phyloP scores from a whole-genome alignment of 1,140 invertebrate species.

The Anoplolepis gracilipes region DNA sequence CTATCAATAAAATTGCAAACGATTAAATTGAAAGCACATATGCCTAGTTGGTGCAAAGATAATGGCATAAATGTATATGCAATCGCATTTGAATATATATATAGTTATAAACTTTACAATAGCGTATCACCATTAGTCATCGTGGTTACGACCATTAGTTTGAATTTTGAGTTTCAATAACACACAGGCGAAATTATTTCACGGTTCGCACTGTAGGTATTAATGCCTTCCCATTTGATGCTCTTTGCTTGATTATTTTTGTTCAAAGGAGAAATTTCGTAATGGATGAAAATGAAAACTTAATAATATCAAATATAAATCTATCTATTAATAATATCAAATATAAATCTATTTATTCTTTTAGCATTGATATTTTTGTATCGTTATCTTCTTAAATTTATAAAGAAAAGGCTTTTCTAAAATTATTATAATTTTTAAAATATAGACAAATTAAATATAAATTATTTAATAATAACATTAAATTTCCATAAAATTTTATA shows the following conservation, averaged over 20 bases:
- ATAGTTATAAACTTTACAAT: slow-evolving; percentile 50
- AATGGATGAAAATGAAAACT: slow-evolving; percentile 1
- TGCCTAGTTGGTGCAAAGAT: slow-evolving; percentile 55
- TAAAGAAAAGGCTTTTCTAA: background rate
- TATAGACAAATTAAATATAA: background rate
- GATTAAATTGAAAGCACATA: slow-evolving; percentile 61
- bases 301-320: background rate
- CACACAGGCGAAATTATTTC: slow-evolving; percentile 22
- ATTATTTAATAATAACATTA: background rate
- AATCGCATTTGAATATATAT: slow-evolving; percentile 40
- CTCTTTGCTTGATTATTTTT: slow-evolving; percentile 5
- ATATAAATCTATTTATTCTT: background rate
- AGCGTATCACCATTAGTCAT: slow-evolving; percentile 45
- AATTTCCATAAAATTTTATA: background rate
- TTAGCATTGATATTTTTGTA: background rate
- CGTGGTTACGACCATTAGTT: slow-evolving; percentile 47
- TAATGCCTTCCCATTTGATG: background rate
- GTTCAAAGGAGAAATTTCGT: background rate
- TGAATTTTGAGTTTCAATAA: slow-evolving; percentile 54
- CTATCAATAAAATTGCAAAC: slow-evolving; percentile 48
- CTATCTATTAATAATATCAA: background rate
- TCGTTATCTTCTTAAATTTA: background rate
- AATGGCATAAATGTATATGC: slow-evolving; percentile 9
- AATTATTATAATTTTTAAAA: background rate
- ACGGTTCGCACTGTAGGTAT: slow-evolving; percentile 14